A percentile compares a stretch with the other conserved stretches of the same genome.
phyloP scores from a whole-genome alignment of 1,140 invertebrate genomes.

The Caerostris darwini region DNA sequence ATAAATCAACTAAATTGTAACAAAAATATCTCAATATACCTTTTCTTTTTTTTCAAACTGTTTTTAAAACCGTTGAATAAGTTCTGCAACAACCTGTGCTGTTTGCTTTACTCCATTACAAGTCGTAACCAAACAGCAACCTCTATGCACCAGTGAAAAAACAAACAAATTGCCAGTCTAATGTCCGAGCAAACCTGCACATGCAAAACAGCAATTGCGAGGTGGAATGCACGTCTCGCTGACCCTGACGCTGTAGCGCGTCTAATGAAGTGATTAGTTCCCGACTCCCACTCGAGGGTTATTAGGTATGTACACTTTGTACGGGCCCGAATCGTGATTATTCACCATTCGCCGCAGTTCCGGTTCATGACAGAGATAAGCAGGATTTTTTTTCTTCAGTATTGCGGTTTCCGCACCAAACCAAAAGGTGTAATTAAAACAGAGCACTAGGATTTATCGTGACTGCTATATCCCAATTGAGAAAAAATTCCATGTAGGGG shows the following conservation, averaged over 20 bases:
- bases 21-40: background rate
- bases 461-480: background rate
- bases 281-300: constrained; percentile 44
- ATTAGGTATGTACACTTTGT: background rate
- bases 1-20: too few relatives aligned
- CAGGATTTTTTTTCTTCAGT: background rate
- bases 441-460: background rate
- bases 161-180: background rate
- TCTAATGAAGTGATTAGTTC: constrained; percentile 71
- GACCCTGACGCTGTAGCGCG: constrained; percentile 59
- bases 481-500: background rate
- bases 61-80: background rate
- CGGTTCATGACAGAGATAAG: constrained; percentile 30
- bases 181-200: background rate
- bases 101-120: background rate
- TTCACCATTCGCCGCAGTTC: background rate
- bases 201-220: background rate
- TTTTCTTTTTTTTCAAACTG: background rate
- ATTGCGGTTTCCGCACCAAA: background rate
- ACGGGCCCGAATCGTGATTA: constrained; percentile 23
- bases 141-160: background rate
- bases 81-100: background rate
- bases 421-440: background rate
- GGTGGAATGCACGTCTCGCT: background rate
- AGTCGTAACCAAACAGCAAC: background rate